Percentiles rank a stretch among this genome's conserved stretches.
Conservation (phyloP, 2,888 invertebrate species). For the Ectropis crepuscularia region DNA sequence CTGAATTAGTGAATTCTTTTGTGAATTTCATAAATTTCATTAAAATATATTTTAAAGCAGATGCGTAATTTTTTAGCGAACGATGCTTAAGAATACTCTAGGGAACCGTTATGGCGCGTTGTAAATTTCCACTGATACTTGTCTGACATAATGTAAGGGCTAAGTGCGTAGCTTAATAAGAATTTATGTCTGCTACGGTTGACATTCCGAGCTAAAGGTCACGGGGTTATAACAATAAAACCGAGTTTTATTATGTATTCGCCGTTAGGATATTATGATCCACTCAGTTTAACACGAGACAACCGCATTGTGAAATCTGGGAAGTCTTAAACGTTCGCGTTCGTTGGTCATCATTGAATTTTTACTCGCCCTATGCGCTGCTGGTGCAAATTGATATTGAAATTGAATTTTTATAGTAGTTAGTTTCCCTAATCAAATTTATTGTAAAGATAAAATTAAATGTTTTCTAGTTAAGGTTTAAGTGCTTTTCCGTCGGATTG, state of each 20-base stretch:
- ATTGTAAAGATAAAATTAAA: background rate
- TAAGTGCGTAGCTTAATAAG: constrained; percentile 38
- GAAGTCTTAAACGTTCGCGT: constrained; percentile 28
- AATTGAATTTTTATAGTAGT: constrained; percentile 14
- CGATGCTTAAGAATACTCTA: constrained; percentile 15
- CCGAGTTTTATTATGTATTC: constrained; percentile 37
- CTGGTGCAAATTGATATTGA: constrained; percentile 22
- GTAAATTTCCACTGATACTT: constrained; percentile 37
- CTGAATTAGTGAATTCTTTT: too few species aligned
- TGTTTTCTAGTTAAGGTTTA: too few species aligned
- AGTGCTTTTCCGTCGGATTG: too few species aligned
- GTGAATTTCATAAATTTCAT: background rate
- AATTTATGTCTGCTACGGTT: constrained; percentile 36
- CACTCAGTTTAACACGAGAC: constrained; percentile 33
- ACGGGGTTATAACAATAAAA: constrained; percentile 39
- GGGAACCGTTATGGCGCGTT: constrained; percentile 30
- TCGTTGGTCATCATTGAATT: constrained; percentile 22
- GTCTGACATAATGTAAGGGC: constrained; percentile 35
- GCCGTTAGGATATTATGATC: constrained; percentile 37
- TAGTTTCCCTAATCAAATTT: background rate
- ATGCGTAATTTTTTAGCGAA: constrained; percentile 25
- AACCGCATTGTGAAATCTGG: constrained; percentile 24
- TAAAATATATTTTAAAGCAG: constrained; percentile 1
- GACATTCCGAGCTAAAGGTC: constrained; percentile 35
- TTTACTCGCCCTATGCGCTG: constrained; percentile 20